Evolutionary conservation across 92 coral and sea anemone genomes (phyloP).

Genomic region (Paramuricea clavata): DNA sequence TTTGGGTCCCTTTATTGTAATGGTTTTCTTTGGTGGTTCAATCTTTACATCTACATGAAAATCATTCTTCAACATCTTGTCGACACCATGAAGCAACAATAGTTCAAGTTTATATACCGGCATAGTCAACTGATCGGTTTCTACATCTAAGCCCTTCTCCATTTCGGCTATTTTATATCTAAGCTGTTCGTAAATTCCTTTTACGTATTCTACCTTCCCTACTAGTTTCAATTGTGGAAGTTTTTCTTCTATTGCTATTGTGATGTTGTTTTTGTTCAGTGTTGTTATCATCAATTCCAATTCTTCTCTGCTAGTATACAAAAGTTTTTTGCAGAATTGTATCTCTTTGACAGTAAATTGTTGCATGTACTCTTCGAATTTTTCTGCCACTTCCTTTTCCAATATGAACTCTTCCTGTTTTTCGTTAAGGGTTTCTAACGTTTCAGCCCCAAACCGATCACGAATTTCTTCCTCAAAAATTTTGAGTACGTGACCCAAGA

Average conservation of each 20-base stretch:
- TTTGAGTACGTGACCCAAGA: neutral
- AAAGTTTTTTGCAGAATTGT: neutral
- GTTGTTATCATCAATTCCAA: neutral
- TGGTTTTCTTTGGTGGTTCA: neutral
- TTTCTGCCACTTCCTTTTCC: neutral
- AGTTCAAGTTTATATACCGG: slow-evolving; percentile 1
- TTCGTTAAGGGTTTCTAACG: neutral
- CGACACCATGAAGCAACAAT: neutral
- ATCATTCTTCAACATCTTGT: neutral
- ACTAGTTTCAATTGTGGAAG: neutral
- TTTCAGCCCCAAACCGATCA: neutral
- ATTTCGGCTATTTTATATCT: neutral
- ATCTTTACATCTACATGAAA: neutral
- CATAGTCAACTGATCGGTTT: neutral
- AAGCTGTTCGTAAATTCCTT: neutral
- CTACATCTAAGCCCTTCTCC: neutral
- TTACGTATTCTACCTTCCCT: slow-evolving; percentile 1
- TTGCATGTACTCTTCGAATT: neutral
- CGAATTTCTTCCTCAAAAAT: slow-evolving; percentile 13
- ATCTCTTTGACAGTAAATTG: slow-evolving; percentile 11
- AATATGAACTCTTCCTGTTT: slow-evolving; percentile 1
- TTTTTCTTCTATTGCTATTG: neutral
- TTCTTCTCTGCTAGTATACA: neutral
- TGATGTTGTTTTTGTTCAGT: neutral
- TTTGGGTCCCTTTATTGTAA: neutral